These are phyloP conservation scores for Nesoenas mayeri DNA, from an alignment of 2,113 vertebrate species.

Conservation along the genomic window DNA sequence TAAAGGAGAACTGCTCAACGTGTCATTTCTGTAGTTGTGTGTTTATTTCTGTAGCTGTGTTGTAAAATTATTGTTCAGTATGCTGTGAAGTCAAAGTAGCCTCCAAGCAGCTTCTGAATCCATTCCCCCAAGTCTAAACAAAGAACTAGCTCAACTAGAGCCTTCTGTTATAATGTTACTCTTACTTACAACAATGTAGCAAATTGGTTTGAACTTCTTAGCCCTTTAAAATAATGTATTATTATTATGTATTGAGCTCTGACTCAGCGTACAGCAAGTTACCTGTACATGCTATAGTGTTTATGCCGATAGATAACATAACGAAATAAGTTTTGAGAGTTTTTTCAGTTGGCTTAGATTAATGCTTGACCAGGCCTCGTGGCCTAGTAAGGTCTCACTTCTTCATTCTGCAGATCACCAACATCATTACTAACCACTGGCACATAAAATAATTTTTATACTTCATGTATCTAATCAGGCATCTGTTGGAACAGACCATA, in stretches of 20 bases:
- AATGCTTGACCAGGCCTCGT: accelerated
- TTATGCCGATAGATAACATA: accelerated
- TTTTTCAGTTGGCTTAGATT: background rate
- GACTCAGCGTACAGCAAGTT: background rate
- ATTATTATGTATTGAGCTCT: background rate
- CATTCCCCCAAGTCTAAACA: background rate
- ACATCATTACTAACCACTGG: background rate
- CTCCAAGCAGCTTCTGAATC: background rate
- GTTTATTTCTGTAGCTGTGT: background rate
- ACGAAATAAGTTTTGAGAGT: accelerated
- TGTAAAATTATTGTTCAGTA: background rate
- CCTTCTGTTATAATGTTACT: background rate
- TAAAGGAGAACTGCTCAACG: background rate
- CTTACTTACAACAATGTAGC: background rate
- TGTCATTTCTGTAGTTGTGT: background rate
- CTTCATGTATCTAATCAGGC: background rate
- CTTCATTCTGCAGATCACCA: background rate
- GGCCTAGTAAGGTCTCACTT: background rate
- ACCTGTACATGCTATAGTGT: background rate
- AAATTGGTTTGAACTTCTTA: background rate
- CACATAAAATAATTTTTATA: background rate
- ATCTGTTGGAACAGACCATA: background rate
- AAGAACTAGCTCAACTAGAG: background rate
- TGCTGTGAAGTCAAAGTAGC: background rate
- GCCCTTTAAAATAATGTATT: background rate